Evolutionary conservation across 2,888 invertebrate species (phyloP).

Genomic region (Oxyteleia sp.): DNA sequence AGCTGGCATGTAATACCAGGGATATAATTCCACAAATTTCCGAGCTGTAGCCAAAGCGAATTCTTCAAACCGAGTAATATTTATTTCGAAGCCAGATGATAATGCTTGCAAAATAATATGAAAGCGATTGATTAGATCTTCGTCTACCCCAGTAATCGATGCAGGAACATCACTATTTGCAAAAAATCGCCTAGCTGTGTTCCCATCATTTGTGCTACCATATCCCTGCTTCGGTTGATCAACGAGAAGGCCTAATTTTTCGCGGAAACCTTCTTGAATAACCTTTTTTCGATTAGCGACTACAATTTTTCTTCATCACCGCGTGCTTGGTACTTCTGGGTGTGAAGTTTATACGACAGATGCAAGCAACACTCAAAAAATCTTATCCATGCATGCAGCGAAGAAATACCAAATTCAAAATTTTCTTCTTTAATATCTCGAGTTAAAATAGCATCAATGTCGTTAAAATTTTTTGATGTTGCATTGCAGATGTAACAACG

Average conservation of each 20-base stretch:
- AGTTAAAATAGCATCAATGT: constrained; percentile 21
- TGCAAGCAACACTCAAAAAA: constrained; percentile 29
- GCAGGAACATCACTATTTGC: constrained; percentile 20
- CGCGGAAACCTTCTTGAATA: constrained; percentile 44
- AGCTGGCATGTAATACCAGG: too few species aligned
- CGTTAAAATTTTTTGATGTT: constrained; percentile 35
- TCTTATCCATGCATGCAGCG: constrained; percentile 32
- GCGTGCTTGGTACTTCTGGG: constrained; percentile 17
- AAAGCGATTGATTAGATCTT: constrained; percentile 30
- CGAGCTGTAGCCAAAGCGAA: constrained; percentile 29
- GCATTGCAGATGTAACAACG: constrained; percentile 27
- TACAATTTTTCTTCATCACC: constrained; percentile 27
- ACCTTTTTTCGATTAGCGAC: constrained; percentile 28
- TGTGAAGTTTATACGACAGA: constrained; percentile 21
- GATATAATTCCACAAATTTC: too few species aligned
- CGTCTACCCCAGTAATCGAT: constrained; percentile 27
- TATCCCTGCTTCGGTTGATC: constrained; percentile 23
- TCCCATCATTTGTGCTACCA: constrained; percentile 31
- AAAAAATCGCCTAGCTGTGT: constrained; percentile 35
- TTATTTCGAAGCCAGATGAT: constrained; percentile 32
- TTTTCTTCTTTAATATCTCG: constrained; percentile 24
- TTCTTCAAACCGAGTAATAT: constrained; percentile 32
- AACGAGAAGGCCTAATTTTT: constrained; percentile 34
- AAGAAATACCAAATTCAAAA: constrained; percentile 25
- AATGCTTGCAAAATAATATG: constrained; percentile 36